These are phyloP conservation scores for Oreortyx pictus DNA, from an alignment of 2,797 vertebrate genomes.

Conservation along the genomic window DNA sequence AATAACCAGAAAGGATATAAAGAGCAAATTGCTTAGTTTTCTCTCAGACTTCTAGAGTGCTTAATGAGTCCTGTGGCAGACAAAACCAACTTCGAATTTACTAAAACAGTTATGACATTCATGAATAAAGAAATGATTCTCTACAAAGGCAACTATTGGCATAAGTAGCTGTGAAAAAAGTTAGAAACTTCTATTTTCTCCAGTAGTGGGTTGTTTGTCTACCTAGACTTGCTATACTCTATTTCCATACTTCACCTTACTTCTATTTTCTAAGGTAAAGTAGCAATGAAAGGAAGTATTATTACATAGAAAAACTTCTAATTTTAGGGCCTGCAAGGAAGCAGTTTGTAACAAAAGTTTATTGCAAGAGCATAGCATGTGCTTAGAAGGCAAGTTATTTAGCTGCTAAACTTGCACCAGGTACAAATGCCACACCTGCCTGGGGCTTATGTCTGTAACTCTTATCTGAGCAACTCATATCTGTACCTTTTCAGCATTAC, in stretches of 20 bases:
- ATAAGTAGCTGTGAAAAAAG: neutral
- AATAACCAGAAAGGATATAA: neutral
- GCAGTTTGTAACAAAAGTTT: neutral
- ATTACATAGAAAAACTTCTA: neutral
- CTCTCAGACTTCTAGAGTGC: neutral
- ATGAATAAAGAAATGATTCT: neutral
- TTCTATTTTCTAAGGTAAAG: neutral
- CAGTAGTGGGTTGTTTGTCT: neutral
- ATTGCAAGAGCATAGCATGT: neutral
- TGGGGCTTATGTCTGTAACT: neutral
- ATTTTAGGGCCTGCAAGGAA: neutral
- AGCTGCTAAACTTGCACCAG: neutral
- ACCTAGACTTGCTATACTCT: neutral
- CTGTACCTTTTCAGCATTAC: fast-evolving
- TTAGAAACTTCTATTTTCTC: too few species aligned
- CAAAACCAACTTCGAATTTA: conserved; percentile 2
- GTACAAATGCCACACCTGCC: neutral
- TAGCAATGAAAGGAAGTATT: neutral
- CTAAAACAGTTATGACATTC: neutral
- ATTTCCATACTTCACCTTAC: neutral
- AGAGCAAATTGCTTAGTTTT: neutral
- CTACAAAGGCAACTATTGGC: neutral
- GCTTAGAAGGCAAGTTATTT: neutral
- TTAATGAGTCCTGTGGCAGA: neutral
- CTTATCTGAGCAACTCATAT: neutral